Conservation (phyloP, 2,888 invertebrate genomes). For the Ellobium chinense region DNA sequence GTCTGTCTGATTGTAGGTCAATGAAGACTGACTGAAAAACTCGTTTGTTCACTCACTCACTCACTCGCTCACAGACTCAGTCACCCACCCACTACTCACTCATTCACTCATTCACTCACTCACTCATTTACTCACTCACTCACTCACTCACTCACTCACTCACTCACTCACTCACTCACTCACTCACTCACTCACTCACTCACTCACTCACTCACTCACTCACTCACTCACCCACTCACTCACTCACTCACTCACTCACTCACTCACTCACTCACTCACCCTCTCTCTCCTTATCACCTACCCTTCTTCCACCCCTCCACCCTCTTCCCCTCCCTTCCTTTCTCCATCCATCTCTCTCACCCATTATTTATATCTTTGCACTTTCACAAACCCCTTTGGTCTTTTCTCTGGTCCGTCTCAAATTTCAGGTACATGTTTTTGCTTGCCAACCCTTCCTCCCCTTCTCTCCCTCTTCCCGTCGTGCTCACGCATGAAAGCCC, state of each 20-base stretch:
- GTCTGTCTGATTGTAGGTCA: no score
- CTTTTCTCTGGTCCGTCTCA: not conserved
- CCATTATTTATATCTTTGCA: not conserved
- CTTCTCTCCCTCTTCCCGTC: no score
- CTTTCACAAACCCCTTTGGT: not conserved
- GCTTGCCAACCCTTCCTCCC: no score
- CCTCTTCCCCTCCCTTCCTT: not conserved
- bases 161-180: conserved; percentile 16
- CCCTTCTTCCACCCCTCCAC: not conserved
- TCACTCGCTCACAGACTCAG: conserved; percentile 3
- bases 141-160: conserved; percentile 15
- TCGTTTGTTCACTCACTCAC: not conserved
- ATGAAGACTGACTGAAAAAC: not conserved
- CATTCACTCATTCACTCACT: not conserved
- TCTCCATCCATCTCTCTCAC: not conserved
- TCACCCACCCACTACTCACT: not conserved
- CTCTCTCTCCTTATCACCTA: not conserved
- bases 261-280: conserved; percentile 23
- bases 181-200: conserved; percentile 13
- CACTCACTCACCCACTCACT: not conserved
- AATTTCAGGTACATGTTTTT: no score
- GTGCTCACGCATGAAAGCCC: no score
- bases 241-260: conserved; percentile 17
- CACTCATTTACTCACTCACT: not conserved
- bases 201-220: conserved; percentile 11